Base-by-base conservation (phyloP, 2,113 vertebrate genomes). In the Phylloscopus trochiloides region DNA sequence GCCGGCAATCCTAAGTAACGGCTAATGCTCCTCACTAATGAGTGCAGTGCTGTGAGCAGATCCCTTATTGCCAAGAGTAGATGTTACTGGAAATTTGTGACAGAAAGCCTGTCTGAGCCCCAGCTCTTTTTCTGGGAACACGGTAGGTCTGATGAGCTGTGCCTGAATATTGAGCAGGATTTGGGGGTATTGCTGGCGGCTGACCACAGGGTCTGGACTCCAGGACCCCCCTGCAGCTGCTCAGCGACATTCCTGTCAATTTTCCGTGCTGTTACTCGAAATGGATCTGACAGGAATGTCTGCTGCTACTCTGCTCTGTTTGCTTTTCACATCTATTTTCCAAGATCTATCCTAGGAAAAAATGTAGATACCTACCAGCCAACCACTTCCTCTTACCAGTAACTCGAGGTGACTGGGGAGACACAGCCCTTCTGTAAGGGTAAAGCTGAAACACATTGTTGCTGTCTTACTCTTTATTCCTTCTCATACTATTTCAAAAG, bases 201-300 rank as follows among this genome's bases (percentile, higher is more conserved):
- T 3, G 16, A 78, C 40, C 0, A 14, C 31, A n/a, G 45, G 52
- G 31, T 26, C 61, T 55, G 74, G 31, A 73, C 67, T 76, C n/a
- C 2, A 8, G 67, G 86, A 94, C 90, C 63, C 82, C 88, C 43
- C 38, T 86, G 88, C 96, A 86, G 94, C 96, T 96, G 96, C 95
- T 95, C 59, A 14, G 75, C 0, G 9, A 67, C 88, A 86, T 96
- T 97, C 88, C 94, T 94, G 63, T 92, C 79, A 47, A 47, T 88
- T 94, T 96, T 94, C 95, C 17, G 5, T 86, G 82, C 94, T 92
- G 92, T 55, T 73, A 3, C 92, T 86, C 4, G 0, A 83, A 95
- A 92, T 92, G 91, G 72, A 92, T 94, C 79, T 86, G 79, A 92
- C 88, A 59, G 94, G 63, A 95, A 77, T 92, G 94, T 92, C 94